Percentiles rank a stretch among this genome's conserved stretches.
Evolutionary conservation across 2,888 invertebrate species (phyloP).

Genomic region (Leptinotarsa tumamoca): DNA sequence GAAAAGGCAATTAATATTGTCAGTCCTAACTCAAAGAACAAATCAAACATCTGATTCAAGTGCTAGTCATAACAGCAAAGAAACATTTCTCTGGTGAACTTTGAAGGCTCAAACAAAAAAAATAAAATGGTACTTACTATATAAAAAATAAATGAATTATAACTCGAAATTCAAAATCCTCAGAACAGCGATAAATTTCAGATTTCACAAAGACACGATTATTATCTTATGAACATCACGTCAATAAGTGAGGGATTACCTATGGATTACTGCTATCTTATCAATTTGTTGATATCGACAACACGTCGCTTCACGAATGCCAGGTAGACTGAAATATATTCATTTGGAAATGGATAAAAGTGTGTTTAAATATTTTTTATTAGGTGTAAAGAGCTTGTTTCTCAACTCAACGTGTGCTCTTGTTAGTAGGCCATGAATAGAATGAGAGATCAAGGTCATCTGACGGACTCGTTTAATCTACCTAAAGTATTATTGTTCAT

Average conservation of each 20-base stretch:
- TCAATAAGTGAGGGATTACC: slow-evolving; percentile 3
- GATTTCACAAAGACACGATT: background rate
- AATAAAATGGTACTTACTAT: background rate
- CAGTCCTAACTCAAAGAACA: too few relatives aligned
- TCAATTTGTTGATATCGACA: background rate
- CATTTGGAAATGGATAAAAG: slow-evolving; percentile 7
- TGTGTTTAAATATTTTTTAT: slow-evolving; percentile 1
- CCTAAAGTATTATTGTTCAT: background rate
- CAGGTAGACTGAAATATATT: slow-evolving; percentile 8
- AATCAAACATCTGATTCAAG: too few relatives aligned
- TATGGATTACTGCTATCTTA: slow-evolving; percentile 5
- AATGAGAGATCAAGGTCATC: background rate
- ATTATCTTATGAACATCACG: background rate
- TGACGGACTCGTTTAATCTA: background rate
- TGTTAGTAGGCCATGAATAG: background rate
- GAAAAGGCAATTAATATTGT: too few relatives aligned
- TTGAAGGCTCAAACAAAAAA: background rate
- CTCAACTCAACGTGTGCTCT: background rate
- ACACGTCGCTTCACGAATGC: background rate
- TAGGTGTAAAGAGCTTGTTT: background rate
- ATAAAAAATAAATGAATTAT: background rate
- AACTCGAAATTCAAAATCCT: background rate
- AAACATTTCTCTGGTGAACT: too few relatives aligned
- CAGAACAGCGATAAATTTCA: background rate
- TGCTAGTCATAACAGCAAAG: too few relatives aligned